phyloP scores from a whole-genome alignment of 23 tunicate genomes.

The Ascidia mentula region DNA sequence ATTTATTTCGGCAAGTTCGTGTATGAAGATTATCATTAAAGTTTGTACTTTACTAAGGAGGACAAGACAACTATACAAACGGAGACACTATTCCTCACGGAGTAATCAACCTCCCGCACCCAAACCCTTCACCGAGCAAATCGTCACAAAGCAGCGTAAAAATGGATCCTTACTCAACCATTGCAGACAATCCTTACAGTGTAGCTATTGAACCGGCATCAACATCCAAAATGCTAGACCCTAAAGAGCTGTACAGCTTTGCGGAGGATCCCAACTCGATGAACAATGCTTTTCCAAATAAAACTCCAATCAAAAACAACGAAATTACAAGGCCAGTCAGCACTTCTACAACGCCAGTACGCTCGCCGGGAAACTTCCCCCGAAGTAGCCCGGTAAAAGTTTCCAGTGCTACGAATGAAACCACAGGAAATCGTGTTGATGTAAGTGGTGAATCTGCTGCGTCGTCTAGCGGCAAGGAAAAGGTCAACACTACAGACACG shows the following conservation, averaged over 20 bases:
- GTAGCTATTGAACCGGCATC: not conserved
- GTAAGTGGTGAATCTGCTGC: not conserved
- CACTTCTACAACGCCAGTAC: not conserved
- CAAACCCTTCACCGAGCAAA: not conserved
- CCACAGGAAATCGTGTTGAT: too few relatives aligned
- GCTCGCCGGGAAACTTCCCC: not conserved
- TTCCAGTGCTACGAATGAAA: not conserved
- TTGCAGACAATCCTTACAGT: conserved; percentile 5
- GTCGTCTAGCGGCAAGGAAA: not conserved
- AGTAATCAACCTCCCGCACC: not conserved
- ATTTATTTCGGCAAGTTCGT: too few relatives aligned
- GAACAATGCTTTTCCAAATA: not conserved
- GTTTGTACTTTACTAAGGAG: too few relatives aligned
- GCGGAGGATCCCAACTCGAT: not conserved
- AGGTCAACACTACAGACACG: not conserved
- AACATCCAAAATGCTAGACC: not conserved
- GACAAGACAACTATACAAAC: not conserved
- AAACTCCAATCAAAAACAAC: not conserved
- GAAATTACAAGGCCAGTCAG: not conserved
- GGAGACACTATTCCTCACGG: conserved; percentile 8
- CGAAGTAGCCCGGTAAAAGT: not conserved
- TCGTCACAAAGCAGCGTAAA: not conserved
- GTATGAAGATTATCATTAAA: too few relatives aligned
- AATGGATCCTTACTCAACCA: not conserved
- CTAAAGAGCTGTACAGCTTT: not conserved